phyloP scores from a whole-genome alignment of 2,888 invertebrate genomes.

The Pseudococcus jackbeardsleyi region DNA sequence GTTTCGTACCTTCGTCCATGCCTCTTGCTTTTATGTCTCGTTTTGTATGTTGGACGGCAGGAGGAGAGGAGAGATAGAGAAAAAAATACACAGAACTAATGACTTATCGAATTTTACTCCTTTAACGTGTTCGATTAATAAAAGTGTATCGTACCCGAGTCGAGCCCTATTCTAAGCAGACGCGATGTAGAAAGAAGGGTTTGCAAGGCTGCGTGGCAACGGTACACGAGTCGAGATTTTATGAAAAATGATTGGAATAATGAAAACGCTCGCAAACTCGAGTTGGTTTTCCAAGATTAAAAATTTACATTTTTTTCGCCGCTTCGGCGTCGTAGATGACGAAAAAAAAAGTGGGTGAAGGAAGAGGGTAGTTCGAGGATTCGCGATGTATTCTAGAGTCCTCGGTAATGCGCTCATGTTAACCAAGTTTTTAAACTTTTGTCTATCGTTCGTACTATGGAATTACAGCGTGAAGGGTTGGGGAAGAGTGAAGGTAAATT shows the following conservation, averaged over 20 bases:
- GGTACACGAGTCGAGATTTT: slow-evolving; percentile 4
- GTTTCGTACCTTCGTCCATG: neutral
- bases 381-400: neutral
- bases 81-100: neutral
- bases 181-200: neutral
- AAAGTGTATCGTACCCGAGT: neutral
- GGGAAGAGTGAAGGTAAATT: neutral
- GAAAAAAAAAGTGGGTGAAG: neutral
- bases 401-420: neutral
- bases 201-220: neutral
- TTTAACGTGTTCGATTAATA: slow-evolving; percentile 21
- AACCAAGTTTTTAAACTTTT: slow-evolving; percentile 17
- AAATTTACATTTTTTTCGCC: slow-evolving; percentile 3
- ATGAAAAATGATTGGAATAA: slow-evolving; percentile 40
- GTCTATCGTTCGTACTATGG: neutral
- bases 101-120: slow-evolving; percentile 12
- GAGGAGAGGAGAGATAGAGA: neutral
- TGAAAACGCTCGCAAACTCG: neutral
- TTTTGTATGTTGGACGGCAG: neutral
- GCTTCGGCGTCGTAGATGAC: neutral
- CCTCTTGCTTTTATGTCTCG: neutral
- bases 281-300: neutral
- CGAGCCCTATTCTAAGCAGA: neutral
- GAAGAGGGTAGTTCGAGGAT: neutral
- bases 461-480: neutral